Evolutionary conservation across 1,140 invertebrate genomes (phyloP).

Genomic region (Ceratina calcarata): DNA sequence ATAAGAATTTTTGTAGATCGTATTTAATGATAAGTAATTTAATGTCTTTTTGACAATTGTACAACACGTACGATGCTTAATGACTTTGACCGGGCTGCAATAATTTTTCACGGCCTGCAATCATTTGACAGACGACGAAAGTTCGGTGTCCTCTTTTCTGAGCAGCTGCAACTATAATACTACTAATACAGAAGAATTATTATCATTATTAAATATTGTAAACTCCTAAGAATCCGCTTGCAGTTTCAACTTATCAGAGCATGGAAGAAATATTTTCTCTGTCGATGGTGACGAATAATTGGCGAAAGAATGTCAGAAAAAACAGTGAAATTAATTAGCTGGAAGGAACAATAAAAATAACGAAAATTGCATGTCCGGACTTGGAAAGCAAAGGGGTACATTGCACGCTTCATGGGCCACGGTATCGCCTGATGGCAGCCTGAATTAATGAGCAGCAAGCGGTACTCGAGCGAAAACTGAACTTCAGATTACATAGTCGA

Average conservation of each 20-base stretch:
- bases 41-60: slow-evolving; percentile 41
- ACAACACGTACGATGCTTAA: slow-evolving; percentile 44
- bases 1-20: slow-evolving; percentile 32
- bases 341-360: slow-evolving; percentile 9
- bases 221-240: no score
- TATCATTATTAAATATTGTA: no score
- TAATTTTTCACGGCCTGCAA: slow-evolving; percentile 29
- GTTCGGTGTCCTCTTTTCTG: background rate
- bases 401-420: background rate
- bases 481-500: slow-evolving; percentile 35
- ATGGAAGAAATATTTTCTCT: no score
- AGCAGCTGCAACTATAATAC: slow-evolving; percentile 6
- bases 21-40: slow-evolving; percentile 59
- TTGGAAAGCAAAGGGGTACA: background rate
- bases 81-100: slow-evolving; percentile 40
- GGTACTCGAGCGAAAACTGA: slow-evolving; percentile 19
- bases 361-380: slow-evolving; percentile 9
- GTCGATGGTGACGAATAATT: no score
- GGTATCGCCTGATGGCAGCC: slow-evolving; percentile 24
- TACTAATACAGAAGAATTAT: background rate
- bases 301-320: background rate
- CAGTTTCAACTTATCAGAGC: no score
- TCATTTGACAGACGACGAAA: slow-evolving; percentile 12
- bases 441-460: slow-evolving; percentile 35
- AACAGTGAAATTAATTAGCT: slow-evolving; percentile 18